Conservation (phyloP, 2,797 vertebrate genomes). For the Cuniculus paca region DNA sequence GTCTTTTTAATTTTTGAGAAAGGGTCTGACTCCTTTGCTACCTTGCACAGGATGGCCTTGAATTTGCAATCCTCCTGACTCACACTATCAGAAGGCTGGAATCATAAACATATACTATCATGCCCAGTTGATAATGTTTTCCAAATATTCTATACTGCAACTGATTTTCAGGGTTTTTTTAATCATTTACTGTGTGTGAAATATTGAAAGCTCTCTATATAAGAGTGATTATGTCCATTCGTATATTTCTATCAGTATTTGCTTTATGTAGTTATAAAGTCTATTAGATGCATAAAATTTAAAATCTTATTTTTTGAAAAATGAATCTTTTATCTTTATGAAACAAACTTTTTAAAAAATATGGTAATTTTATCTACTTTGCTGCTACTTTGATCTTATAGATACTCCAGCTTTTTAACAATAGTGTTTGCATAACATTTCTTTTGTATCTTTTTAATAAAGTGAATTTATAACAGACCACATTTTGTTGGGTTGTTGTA, state of each 20-base stretch:
- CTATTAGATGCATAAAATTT: not conserved
- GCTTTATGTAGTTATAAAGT: not conserved
- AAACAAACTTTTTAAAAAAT: not conserved
- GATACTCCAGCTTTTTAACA: not conserved
- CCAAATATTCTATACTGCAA: not conserved
- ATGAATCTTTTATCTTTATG: not conserved
- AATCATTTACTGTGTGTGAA: not conserved
- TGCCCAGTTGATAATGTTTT: not conserved
- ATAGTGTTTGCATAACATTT: not conserved
- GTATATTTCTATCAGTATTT: not conserved
- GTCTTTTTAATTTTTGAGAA: not conserved
- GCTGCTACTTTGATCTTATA: not conserved
- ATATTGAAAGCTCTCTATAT: not conserved
- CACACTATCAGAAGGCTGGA: not conserved
- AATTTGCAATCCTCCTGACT: not conserved
- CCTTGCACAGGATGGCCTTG: not conserved
- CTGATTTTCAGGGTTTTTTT: not conserved
- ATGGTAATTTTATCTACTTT: slow-evolving; percentile 1
- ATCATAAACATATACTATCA: not conserved
- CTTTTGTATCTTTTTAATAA: slow-evolving; percentile 8
- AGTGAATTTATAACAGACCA: not conserved
- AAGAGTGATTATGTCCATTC: not conserved
- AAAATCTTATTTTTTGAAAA: slow-evolving; percentile 8
- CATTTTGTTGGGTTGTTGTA: not conserved
- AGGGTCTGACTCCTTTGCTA: not conserved